phyloP scores from a whole-genome alignment of 2,888 invertebrate species.

The Margaritifera margaritifera region DNA sequence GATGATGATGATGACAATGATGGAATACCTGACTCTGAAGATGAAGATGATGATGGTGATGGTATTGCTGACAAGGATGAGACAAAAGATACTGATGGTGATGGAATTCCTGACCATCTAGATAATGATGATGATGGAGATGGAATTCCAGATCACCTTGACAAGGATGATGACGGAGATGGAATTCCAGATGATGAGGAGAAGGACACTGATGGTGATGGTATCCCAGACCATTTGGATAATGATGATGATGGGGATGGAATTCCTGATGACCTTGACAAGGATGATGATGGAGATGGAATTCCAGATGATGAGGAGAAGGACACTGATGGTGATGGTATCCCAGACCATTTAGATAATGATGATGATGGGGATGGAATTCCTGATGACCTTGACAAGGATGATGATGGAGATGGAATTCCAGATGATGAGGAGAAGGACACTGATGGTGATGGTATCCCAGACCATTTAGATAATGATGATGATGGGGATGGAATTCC shows the following conservation, averaged over 20 bases:
- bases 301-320: constrained; percentile 46
- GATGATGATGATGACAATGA: constrained; percentile 58
- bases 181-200: constrained; percentile 53
- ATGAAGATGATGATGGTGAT: constrained; percentile 58
- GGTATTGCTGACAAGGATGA: constrained; percentile 54
- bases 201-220: constrained; percentile 56
- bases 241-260: constrained; percentile 49
- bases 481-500: constrained; percentile 63
- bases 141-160: constrained; percentile 57
- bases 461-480: constrained; percentile 44
- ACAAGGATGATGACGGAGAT: constrained; percentile 57
- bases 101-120: constrained; percentile 56
- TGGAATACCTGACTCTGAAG: constrained; percentile 62
- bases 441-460: constrained; percentile 56
- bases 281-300: constrained; percentile 45
- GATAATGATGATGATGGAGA: constrained; percentile 64
- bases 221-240: constrained; percentile 47
- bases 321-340: constrained; percentile 57
- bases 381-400: constrained; percentile 50
- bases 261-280: constrained; percentile 46
- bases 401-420: constrained; percentile 62
- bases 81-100: constrained; percentile 60
- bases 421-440: constrained; percentile 46
- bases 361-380: constrained; percentile 63
- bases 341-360: constrained; percentile 53